A percentile compares a stretch with the other conserved stretches of the same genome.
These are phyloP conservation scores for Paramuricea clavata DNA, from an alignment of 92 coral and sea anemone genomes.

Conservation along the genomic window DNA sequence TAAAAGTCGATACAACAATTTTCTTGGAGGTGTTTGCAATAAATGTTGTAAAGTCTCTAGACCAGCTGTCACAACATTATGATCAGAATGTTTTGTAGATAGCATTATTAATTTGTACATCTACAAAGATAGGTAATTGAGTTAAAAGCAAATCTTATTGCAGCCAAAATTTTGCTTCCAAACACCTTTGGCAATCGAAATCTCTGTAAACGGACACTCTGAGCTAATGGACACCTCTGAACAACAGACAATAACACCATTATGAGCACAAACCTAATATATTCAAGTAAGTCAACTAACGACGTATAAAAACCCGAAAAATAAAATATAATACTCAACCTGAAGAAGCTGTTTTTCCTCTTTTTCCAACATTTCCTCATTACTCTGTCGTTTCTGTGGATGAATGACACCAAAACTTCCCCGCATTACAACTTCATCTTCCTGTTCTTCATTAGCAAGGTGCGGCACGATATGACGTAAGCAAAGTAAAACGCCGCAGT, in stretches of 20 bases:
- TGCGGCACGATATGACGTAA: slow-evolving; percentile 89
- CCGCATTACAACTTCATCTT: slow-evolving; percentile 64
- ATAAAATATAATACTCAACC: slow-evolving; percentile 36
- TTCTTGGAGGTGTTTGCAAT: slow-evolving; percentile 91
- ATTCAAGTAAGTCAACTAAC: background rate
- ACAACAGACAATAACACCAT: too few relatives aligned
- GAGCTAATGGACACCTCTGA: too few relatives aligned
- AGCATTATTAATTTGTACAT: slow-evolving; percentile 90
- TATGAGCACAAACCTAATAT: too few relatives aligned
- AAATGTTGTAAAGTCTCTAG: slow-evolving; percentile 88
- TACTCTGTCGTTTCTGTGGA: slow-evolving; percentile 52
- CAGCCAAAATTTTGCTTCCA: background rate
- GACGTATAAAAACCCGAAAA: background rate
- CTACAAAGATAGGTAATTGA: slow-evolving; percentile 39
- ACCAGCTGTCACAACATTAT: slow-evolving; percentile 93
- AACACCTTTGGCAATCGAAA: too few relatives aligned
- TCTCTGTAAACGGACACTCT: too few relatives aligned
- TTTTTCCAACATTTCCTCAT: slow-evolving; percentile 39
- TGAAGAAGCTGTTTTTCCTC: slow-evolving; percentile 70
- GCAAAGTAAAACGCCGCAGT: slow-evolving; percentile 90
- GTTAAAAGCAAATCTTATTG: background rate
- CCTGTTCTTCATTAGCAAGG: slow-evolving; percentile 66
- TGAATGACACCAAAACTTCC: slow-evolving; percentile 93
- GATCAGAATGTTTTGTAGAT: slow-evolving; percentile 90
- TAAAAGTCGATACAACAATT: slow-evolving; percentile 75